These are phyloP conservation scores for Furcifer pardalis DNA, from an alignment of 2,797 vertebrate species.

Conservation along the genomic window DNA sequence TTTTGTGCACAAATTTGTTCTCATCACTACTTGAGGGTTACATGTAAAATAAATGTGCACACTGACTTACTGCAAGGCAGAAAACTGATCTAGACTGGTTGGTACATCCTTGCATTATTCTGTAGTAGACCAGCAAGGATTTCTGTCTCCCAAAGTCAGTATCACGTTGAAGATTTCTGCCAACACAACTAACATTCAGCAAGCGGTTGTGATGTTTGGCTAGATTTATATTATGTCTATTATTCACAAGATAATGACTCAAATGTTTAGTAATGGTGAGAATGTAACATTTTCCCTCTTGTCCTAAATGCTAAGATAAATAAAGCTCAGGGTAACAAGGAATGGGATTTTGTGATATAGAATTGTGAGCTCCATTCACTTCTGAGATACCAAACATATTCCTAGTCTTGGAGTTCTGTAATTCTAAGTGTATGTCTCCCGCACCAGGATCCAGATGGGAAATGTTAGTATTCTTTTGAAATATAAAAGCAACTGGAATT, in stretches of 20 bases:
- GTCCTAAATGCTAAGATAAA: neutral
- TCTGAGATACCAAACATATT: neutral
- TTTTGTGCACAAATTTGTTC: neutral
- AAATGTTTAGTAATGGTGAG: neutral
- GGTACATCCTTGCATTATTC: neutral
- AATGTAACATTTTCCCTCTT: neutral
- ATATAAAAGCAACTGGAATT: neutral
- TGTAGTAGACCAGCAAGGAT: neutral
- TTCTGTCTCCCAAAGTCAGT: neutral
- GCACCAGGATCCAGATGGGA: neutral
- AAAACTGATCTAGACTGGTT: neutral
- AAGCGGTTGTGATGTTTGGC: too few relatives aligned
- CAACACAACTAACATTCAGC: too few relatives aligned
- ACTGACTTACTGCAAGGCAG: neutral
- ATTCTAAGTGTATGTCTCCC: neutral
- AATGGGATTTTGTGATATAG: neutral
- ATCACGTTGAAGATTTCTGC: too few relatives aligned
- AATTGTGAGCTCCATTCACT: neutral
- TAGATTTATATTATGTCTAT: too few relatives aligned
- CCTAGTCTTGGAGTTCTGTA: neutral
- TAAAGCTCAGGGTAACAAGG: neutral
- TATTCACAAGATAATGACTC: too few relatives aligned
- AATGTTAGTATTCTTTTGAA: neutral
- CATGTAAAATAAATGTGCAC: neutral
- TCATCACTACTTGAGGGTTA: neutral